These are phyloP conservation scores for Sweltsa coloradensis DNA, from an alignment of 1,140 invertebrate genomes.

Conservation along the genomic window DNA sequence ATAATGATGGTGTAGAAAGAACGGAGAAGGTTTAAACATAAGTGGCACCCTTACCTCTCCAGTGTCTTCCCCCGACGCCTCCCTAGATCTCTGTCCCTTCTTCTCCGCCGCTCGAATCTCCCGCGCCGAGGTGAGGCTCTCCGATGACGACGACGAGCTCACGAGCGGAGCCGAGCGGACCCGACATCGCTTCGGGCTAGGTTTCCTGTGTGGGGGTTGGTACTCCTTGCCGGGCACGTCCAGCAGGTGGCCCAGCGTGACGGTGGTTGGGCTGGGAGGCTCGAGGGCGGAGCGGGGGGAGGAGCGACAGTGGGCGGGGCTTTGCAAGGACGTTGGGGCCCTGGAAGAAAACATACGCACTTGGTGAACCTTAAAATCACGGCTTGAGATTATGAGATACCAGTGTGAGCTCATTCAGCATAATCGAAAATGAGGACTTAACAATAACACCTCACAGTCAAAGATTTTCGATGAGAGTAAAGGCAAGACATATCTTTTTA, in stretches of 20 bases:
- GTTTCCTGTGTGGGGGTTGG: slow-evolving; percentile 15
- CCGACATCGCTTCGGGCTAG: slow-evolving; percentile 20
- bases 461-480: no score
- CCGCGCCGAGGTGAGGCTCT: slow-evolving; percentile 22
- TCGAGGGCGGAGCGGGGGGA: not conserved
- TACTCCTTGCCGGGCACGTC: slow-evolving; percentile 21
- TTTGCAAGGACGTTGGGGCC: slow-evolving; percentile 13
- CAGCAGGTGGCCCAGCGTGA: slow-evolving; percentile 14
- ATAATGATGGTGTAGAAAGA: not conserved
- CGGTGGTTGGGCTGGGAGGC: slow-evolving; percentile 9
- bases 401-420: no score
- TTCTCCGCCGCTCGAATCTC: slow-evolving; percentile 6
- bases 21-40: not conserved
- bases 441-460: no score
- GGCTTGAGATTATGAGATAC: no score
- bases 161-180: slow-evolving; percentile 13
- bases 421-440: no score
- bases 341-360: no score
- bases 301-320: not conserved
- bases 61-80: slow-evolving; percentile 18
- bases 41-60: slow-evolving; percentile 13
- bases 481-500: no score
- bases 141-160: slow-evolving; percentile 23
- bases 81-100: slow-evolving; percentile 10
- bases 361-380: no score